Base-by-base conservation (phyloP, 2,797 vertebrate genomes). In the Myotis findleyi region DNA sequence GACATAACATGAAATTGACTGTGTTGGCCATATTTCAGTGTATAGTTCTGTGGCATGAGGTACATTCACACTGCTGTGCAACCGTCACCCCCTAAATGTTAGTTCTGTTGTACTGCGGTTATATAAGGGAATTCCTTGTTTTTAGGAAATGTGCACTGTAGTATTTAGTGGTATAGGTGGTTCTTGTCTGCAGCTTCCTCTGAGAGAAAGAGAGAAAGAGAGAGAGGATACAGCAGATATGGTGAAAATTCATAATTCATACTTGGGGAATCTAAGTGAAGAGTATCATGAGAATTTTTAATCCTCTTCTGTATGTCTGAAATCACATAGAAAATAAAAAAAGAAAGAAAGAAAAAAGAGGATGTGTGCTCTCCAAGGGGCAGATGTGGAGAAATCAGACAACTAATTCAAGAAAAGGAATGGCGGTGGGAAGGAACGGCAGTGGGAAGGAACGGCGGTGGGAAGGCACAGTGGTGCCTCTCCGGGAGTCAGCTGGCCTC, bases 381-480 rank as follows among this genome's bases (percentile, higher is more conserved):
- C 16, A 10, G 21, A 25, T 10, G 5, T 55, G 33, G 27, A 36
- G 72, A 68, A 66, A 49, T 23, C 23, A 33, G 64, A 62, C 23
- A 11, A 21, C 38, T 20, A 6, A 44, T 38, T 47, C 27, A 25
- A 33, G 66, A 41, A 41, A 9, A 36, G 11, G 38, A 16, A 17
- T 0, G 2, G 12, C 0, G 17, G 16, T 11, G 55, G 68, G 41
- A 30, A 27, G 66, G 4, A 0, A 1, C 1, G 2, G 0, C 0
- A 13, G 20, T 1, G 5, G n/a, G n/a, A 9, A 36, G 11, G 38
- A 16, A 17, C 0, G 2, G 12, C 0, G 17, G 16, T 11, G 55
- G 68, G 41, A 30, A 27, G 66, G 4, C 1, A 1, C 1, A 2
- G 0, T 0, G 17, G 20, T 1, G 5, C 3, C 1, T 1, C 6